phyloP scores from a whole-genome alignment of 1,140 invertebrate species.

The Lepidurus packardi region DNA sequence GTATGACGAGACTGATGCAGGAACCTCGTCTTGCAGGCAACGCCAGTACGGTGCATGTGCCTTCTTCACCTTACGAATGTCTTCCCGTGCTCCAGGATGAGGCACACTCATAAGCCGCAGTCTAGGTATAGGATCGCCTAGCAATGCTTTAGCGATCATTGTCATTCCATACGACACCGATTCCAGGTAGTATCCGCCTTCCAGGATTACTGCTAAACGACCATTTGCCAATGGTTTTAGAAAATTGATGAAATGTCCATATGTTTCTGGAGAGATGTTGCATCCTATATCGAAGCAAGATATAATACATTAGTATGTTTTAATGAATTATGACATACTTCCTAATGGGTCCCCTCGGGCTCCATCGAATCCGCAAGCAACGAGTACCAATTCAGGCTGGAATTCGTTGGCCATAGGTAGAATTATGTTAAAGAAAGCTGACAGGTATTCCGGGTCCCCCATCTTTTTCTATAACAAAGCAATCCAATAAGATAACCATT shows the following conservation, averaged over 20 bases:
- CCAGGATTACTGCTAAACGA: slow-evolving; percentile 71
- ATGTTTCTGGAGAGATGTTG: slow-evolving; percentile 78
- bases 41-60: not conserved
- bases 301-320: not conserved
- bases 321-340: slow-evolving; percentile 45
- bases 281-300: slow-evolving; percentile 52
- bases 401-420: slow-evolving; percentile 88
- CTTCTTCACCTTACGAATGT: not conserved
- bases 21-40: not conserved
- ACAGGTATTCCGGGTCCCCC: slow-evolving; percentile 82
- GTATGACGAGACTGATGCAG: not conserved
- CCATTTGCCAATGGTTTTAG: slow-evolving; percentile 75
- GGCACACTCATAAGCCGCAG: not conserved
- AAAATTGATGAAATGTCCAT: slow-evolving; percentile 81
- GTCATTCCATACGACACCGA: slow-evolving; percentile 78
- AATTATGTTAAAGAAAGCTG: slow-evolving; percentile 79
- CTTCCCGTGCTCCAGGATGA: not conserved
- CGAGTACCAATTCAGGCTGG: slow-evolving; percentile 78
- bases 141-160: slow-evolving; percentile 75
- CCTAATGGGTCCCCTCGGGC: slow-evolving; percentile 82
- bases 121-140: slow-evolving; percentile 71
- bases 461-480: slow-evolving; percentile 59
- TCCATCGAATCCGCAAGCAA: slow-evolving; percentile 93
- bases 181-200: slow-evolving; percentile 89
- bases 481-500: slow-evolving; percentile 23